phyloP scores from a whole-genome alignment of 2,113 vertebrate species.

The Bubo blakistoni region DNA sequence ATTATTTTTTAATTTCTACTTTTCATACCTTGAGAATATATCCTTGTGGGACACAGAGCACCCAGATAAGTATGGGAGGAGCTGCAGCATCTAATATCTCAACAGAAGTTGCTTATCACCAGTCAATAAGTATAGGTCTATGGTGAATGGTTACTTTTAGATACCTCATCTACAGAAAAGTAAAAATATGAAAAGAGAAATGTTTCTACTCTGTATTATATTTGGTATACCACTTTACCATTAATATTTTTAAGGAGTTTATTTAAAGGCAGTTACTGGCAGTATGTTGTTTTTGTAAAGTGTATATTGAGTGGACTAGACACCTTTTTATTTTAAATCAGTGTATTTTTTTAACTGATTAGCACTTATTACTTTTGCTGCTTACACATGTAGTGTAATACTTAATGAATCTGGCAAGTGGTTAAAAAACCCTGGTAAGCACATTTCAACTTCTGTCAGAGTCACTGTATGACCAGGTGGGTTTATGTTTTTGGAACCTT shows the following conservation, averaged over 20 bases:
- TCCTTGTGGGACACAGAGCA: not conserved
- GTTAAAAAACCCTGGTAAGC: not conserved
- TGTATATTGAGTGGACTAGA: not conserved
- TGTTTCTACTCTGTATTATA: not conserved
- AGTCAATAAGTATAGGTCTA: not conserved
- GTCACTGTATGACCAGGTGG: not conserved
- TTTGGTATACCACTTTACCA: not conserved
- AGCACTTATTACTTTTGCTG: not conserved
- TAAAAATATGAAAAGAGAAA: not conserved
- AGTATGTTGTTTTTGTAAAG: not conserved
- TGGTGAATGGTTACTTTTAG: not conserved
- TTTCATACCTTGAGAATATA: not conserved
- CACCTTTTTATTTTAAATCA: not conserved
- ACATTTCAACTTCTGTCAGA: not conserved
- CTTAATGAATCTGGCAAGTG: not conserved
- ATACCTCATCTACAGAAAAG: not conserved
- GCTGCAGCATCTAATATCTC: not conserved
- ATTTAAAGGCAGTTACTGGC: not conserved
- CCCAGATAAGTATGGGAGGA: not conserved
- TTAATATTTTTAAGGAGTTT: not conserved
- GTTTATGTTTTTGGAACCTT: not conserved
- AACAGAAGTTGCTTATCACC: not conserved
- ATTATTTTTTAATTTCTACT: not conserved
- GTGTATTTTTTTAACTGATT: not conserved
- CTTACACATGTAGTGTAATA: not conserved